Base-by-base conservation (phyloP, 2,113 vertebrate genomes). In the Thamnaconus septentrionalis region DNA sequence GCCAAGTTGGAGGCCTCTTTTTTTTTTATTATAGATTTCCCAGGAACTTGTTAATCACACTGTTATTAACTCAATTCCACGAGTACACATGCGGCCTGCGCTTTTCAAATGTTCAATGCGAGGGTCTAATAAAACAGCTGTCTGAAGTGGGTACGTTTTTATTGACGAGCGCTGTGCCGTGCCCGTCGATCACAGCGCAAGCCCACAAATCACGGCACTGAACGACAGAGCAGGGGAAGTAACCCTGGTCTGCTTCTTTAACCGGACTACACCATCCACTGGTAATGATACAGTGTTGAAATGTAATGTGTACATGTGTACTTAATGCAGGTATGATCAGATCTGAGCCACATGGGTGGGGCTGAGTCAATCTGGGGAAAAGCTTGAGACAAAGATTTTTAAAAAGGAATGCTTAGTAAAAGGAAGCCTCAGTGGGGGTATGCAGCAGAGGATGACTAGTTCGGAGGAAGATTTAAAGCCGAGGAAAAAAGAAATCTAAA, bases 381-480 rank as follows among this genome's bases (percentile, higher is more conserved):
- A 69, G 69, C 47, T 68, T 9, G 45, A 67, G 74, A 78, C 62
- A 43, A 50, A 85, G 81, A 85, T 31, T 31, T 31, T 31, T 31
- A 73, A 56, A 78, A 85, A 75, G 81, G 66, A 62, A 18, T 55
- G 68, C 72, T 79, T 85, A 76, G 77, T 79, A 81, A 31, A 74
- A 79, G 68, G 79, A 79, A 72, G 61, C 63, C 42, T 58, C 40
- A 59, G 52, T 56, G 77, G 48, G 63, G 60, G 73, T 64, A 69
- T 73, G 66, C 69, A 68, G 50, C 9, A 7, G 71, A 79, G 70
- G 72, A 69, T 76, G 80, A 77, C 75, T 65, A 63, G 59, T 69
- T 86, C 74, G 73, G 73, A 81, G 73, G 55, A 75, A 73, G 78
- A 78, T 69, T 75, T 74, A 57, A 73, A 69, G 64, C 64, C 1